Evolutionary conservation across 2,888 invertebrate species (phyloP).

Genomic region (Nezara viridula): DNA sequence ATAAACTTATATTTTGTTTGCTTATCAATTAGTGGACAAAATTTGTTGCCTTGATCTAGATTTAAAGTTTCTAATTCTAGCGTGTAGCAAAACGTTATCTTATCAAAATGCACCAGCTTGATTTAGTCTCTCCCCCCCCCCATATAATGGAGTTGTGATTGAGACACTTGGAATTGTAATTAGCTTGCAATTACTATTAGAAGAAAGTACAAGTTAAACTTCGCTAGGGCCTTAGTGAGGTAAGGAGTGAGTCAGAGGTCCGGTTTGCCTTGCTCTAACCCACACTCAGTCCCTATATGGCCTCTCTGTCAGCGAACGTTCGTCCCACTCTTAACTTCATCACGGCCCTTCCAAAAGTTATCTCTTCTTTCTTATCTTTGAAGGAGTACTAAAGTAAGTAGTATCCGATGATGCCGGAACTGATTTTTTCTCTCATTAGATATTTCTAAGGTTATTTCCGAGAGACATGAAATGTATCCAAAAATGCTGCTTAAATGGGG

Average conservation of each 20-base stretch:
- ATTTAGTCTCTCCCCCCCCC: no score
- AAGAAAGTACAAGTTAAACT: background rate
- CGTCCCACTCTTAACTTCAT: constrained; percentile 46
- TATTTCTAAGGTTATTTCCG: background rate
- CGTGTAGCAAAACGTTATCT: background rate
- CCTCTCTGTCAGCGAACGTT: constrained; percentile 5
- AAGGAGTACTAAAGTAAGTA: background rate
- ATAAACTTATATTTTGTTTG: no score
- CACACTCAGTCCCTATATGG: constrained; percentile 47
- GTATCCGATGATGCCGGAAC: background rate
- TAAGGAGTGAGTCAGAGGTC: constrained; percentile 48
- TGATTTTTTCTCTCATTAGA: background rate
- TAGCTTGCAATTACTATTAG: background rate
- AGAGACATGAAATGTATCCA: background rate
- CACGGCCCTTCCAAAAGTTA: background rate
- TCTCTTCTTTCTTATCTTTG: background rate
- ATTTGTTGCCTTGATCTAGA: background rate
- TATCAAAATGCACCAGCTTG: background rate
- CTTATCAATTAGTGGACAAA: no score
- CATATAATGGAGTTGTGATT: no score
- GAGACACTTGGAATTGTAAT: background rate
- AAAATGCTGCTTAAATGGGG: no score
- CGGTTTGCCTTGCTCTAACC: constrained; percentile 52
- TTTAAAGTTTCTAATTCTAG: background rate
- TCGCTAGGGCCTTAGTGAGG: constrained; percentile 20